Base-by-base conservation (phyloP, 2,113 vertebrate genomes). In the Mungos mungo region DNA sequence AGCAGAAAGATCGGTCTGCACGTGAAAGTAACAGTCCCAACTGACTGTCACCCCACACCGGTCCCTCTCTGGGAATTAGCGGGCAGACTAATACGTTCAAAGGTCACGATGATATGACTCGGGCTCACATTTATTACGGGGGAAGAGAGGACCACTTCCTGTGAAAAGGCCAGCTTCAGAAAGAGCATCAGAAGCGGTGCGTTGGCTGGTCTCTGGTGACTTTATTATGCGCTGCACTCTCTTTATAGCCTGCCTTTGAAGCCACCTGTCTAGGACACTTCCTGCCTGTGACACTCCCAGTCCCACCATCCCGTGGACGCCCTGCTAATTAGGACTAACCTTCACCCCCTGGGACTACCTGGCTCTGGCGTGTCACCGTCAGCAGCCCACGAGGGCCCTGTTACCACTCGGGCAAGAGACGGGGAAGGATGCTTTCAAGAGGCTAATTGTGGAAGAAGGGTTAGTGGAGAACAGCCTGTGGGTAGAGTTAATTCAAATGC, bases 301-400 rank as follows among this genome's bases (percentile, higher is more conserved):
- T 88, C 84, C 83, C 96, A 96, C 60, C 7, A 2, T 76, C 68
- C 54, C 74, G 5, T 13, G 87, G 74, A 97, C 94, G 97, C 88
- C 77, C 71, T 18, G 76, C 90, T 98, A 97, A 98, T 98, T 97
- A 98, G 95, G 88, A 94, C 95, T 97, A 83, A 98, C 95, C 98
- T 97, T 93, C 90, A 74, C 97, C 97, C 25, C 0, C 31, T 80
- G 97, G 98, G 97, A 93, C 82, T 93, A 14, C 94, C 92, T 90
- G 33, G 60, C 54, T 77, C 96, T 93, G 82, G 86, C 76, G 13
- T 21, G 2, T 1, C 1, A 81, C 65, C 38, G 35, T 9, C n/a
- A n/a, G 16, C 7, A n/a, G 66, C 23, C 65, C 23, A 3, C 0
- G 0, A 8, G 31, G 2, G 0, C 4, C 38, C 72, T 45, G 38